Evolutionary conservation across 30 jellyfish, hydroid and myxozoan genomes (phyloP).

Genomic region (Aurelia sp.): DNA sequence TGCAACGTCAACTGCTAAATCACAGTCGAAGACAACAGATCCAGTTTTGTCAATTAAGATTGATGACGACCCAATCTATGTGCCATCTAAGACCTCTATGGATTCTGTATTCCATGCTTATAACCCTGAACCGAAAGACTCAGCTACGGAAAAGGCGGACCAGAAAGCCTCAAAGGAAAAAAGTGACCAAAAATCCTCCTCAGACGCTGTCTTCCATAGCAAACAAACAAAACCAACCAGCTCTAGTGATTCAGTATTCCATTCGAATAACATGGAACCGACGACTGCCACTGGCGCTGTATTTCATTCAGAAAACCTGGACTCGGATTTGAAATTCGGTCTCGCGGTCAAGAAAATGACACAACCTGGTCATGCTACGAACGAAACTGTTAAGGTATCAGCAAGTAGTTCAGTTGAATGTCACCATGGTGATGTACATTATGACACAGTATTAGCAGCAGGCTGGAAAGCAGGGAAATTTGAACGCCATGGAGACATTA

Average conservation of each 20-base stretch:
- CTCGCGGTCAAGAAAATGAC: conserved; percentile 6
- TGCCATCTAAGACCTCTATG: conserved; percentile 4
- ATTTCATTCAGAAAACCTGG: conserved; percentile 34
- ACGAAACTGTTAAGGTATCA: not conserved
- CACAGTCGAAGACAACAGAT: too few species aligned
- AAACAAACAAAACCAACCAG: conserved; percentile 1
- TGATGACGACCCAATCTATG: too few species aligned
- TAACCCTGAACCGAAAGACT: not conserved
- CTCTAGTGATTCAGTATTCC: conserved; percentile 54
- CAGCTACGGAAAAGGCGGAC: too few species aligned
- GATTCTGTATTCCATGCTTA: not conserved
- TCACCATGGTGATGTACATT: conserved; percentile 19
- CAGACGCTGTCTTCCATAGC: conserved; percentile 30
- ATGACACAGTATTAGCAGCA: conserved; percentile 71
- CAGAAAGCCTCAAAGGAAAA: too few species aligned
- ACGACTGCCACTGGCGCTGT: conserved; percentile 53
- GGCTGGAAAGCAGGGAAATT: conserved; percentile 95
- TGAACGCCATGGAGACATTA: conserved; percentile 57
- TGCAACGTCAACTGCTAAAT: too few species aligned
- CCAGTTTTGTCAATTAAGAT: too few species aligned
- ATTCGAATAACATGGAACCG: not conserved
- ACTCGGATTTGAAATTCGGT: conserved; percentile 40
- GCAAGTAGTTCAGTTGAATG: conserved; percentile 8
- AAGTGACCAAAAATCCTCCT: not conserved
- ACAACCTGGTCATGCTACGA: conserved; percentile 4